These are phyloP conservation scores for Melitaea cinxia DNA, from an alignment of 1,140 invertebrate genomes.

Conservation along the genomic window DNA sequence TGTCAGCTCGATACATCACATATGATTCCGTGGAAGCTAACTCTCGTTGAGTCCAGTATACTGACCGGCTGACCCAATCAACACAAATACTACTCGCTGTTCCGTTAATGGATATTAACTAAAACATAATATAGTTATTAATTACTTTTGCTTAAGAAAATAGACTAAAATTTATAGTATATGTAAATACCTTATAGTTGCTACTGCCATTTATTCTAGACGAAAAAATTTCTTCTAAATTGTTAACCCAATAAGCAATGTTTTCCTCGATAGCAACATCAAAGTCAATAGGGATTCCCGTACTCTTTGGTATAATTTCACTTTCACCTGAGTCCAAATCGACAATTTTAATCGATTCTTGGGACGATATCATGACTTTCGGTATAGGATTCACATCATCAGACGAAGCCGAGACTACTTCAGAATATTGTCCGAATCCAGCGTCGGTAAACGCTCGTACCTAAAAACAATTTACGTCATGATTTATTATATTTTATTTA, in stretches of 20 bases:
- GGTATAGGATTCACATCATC: constrained; percentile 88
- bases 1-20: constrained; percentile 83
- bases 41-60: constrained; percentile 90
- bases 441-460: constrained; percentile 90
- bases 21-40: constrained; percentile 67
- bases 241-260: constrained; percentile 92
- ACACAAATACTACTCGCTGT: constrained; percentile 87
- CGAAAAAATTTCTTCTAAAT: constrained; percentile 88
- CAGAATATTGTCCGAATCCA: constrained; percentile 86
- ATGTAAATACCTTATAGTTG: constrained; percentile 67
- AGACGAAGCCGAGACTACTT: constrained; percentile 84
- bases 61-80: constrained; percentile 92
- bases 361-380: constrained; percentile 87
- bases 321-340: constrained; percentile 87
- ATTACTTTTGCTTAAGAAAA: too few species aligned
- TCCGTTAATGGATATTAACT: constrained; percentile 83
- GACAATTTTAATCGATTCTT: constrained; percentile 86
- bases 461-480: too few species aligned
- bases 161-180: too few species aligned
- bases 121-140: constrained; percentile 24
- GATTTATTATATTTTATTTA: too few species aligned
- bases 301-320: constrained; percentile 82
- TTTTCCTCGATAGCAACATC: constrained; percentile 86
- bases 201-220: constrained; percentile 82
- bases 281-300: constrained; percentile 84